Conservation (phyloP, 2,888 invertebrate species). For the Chrysotoxum bicinctum region DNA sequence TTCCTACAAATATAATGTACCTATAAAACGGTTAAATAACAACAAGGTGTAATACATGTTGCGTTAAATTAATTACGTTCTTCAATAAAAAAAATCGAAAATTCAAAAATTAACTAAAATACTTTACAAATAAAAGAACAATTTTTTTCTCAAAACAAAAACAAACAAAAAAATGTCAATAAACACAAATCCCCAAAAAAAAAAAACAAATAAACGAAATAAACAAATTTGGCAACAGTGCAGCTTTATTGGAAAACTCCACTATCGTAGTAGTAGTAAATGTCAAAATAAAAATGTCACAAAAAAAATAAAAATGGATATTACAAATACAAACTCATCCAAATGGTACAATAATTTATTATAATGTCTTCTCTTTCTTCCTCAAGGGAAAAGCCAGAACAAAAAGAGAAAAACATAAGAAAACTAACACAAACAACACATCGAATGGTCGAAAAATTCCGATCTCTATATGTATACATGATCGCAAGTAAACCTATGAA, state of each 20-base stretch:
- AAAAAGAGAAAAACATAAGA: constrained; percentile 18
- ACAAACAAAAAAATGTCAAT: constrained; percentile 22
- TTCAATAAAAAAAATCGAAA: too few species aligned
- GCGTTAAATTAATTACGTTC: too few species aligned
- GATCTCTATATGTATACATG: constrained; percentile 60
- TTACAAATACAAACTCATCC: constrained; percentile 30
- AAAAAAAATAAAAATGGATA: constrained; percentile 46
- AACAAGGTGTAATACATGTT: too few species aligned
- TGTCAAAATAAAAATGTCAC: constrained; percentile 62
- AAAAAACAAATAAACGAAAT: constrained; percentile 22
- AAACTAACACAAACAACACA: constrained; percentile 12
- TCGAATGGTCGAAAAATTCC: constrained; percentile 70
- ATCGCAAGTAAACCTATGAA: constrained; percentile 30
- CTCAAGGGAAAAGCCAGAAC: not conserved
- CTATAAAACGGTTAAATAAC: too few species aligned
- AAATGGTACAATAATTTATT: not conserved
- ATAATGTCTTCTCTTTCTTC: constrained; percentile 22
- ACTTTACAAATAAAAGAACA: not conserved
- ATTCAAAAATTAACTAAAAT: too few species aligned
- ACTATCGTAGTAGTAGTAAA: constrained; percentile 33
- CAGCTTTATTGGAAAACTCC: constrained; percentile 40
- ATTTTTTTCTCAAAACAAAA: not conserved
- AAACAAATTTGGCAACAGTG: constrained; percentile 65
- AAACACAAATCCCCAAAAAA: constrained; percentile 17
- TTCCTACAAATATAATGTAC: too few species aligned